Evolutionary conservation across 2,888 invertebrate species (phyloP), one percentile per base, ranked within the genome.

Genomic region (Athetis lepigone): DNA sequence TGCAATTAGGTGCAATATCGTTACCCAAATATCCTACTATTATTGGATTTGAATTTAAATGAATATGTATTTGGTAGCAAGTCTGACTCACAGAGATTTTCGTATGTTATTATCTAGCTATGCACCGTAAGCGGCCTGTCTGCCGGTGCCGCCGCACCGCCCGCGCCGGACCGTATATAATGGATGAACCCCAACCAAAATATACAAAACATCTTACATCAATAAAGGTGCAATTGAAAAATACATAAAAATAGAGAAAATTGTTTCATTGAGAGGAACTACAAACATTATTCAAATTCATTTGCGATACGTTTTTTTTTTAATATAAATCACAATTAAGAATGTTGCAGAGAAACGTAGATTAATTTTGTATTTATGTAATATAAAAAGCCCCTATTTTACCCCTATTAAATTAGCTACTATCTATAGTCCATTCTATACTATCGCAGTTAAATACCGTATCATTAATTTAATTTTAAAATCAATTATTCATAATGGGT

Each of bases 401-500:
- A 89, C 86, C 84, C 89, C 92, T 93, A 92, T 90, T 89, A 86
- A 90, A 92, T 92, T 91, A 91, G 86, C 93, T 93, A 92, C 85
- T 88, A 90, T 79, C 90, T 92, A 92, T 89, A 89, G 80, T 90
- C 83, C 87, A 86, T 91, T 88, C 89, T 92, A 92, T 88, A 82
- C 88, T 92, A 92, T 77, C 83, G 88, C 88, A 90, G 88, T 90
- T 88, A 89, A 90, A 90, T 89, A 89, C 67, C 79, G 73, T 79
- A 80, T 83, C 81, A 88, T 85, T 85, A 84, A 78, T 81, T 85
- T 83, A 72, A 79, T 62, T 79, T 67, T 61, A 70, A 78, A 79
- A 72, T 54, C 71, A 79, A n/a, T n/a, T 77, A 74, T 81, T 76
- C 74, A 74, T 76, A 79, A 71, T 64, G 79, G 71, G 66, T 79